Evolutionary conservation across 2,113 vertebrate species (phyloP), one percentile per base, ranked within the genome.

Genomic region (Campylomormyrus tamandua): DNA sequence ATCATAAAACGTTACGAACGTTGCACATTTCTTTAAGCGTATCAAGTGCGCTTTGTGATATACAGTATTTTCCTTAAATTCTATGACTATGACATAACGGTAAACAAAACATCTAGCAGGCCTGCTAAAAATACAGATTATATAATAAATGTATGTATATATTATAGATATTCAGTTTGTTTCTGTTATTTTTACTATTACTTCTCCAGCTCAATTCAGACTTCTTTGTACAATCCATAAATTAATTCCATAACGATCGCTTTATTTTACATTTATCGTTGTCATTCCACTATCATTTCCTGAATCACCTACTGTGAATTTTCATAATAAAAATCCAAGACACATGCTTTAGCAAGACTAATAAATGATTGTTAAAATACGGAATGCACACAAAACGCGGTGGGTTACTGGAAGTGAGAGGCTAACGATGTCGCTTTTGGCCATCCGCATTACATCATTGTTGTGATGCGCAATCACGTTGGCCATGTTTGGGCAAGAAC

Each of bases 361-460:
- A 15, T 74, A 74, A n/a, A 62, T 62, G 21, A n/a, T 35, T 74
- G 31, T 74, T 74, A 31, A 74, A 46, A 83, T 83, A 42, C 17
- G 1, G 39, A 42, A 45, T 45, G 39, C 77, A 83, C 11, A 83
- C 77, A 39, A 21, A 53, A 74, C 66, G 66, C 66, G 11, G 19
- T 35, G 3, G 53, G 87, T 17, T 2, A 39, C 27, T 62, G 56
- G 50, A 21, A 83, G 39, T 83, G 42, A 46, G 87, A 9, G 9
- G 53, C 56, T 88, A 62, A 88, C 17, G 53, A 66, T 5, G 39
- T 35, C 31, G 80, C 53, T 91, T 89, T 89, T 91, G 92, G 39
- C 89, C 92, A 93, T 92, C 90, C 91, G 92, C 94, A 95, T 95
- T 94, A 95, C 95, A 94, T 95, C 95, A 95, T 95, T 93, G 85